Evolutionary conservation across 2,113 vertebrate species (phyloP).

Genomic region (Chascanopsetta lugubris): DNA sequence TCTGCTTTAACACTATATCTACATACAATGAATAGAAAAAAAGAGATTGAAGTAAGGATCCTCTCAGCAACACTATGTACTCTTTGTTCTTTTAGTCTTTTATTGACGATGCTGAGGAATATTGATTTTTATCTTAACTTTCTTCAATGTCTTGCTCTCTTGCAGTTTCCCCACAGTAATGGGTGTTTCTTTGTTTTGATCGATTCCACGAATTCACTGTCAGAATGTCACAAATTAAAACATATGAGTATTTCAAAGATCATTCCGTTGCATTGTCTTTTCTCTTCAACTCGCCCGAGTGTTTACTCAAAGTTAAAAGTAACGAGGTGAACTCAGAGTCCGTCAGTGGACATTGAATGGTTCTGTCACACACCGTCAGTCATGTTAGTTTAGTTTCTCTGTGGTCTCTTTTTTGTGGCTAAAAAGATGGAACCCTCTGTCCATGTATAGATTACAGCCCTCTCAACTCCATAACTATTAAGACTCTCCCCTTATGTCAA

Average conservation of each 20-base stretch:
- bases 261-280: background rate
- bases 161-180: slow-evolving; percentile 57
- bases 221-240: slow-evolving; percentile 79
- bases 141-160: slow-evolving; percentile 48
- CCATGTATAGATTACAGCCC: too few species aligned
- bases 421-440: too few species aligned
- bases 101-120: slow-evolving; percentile 27
- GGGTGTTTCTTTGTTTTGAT: slow-evolving; percentile 61
- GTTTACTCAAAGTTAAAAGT: too few species aligned
- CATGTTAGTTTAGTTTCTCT: too few species aligned
- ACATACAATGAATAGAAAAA: slow-evolving; percentile 1
- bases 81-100: slow-evolving; percentile 40
- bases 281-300: background rate
- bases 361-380: too few species aligned
- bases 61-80: slow-evolving; percentile 41
- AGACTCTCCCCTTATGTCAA: too few species aligned
- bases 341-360: too few species aligned
- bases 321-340: too few species aligned
- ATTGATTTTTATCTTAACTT: slow-evolving; percentile 24
- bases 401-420: too few species aligned
- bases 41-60: slow-evolving; percentile 42
- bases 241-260: slow-evolving; percentile 73
- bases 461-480: too few species aligned
- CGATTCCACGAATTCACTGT: slow-evolving; percentile 70
- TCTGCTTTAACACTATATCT: slow-evolving; percentile 48